Evolutionary conservation across 2,797 vertebrate genomes (phyloP).

Genomic region (Pseudochaenichthys georgianus): DNA sequence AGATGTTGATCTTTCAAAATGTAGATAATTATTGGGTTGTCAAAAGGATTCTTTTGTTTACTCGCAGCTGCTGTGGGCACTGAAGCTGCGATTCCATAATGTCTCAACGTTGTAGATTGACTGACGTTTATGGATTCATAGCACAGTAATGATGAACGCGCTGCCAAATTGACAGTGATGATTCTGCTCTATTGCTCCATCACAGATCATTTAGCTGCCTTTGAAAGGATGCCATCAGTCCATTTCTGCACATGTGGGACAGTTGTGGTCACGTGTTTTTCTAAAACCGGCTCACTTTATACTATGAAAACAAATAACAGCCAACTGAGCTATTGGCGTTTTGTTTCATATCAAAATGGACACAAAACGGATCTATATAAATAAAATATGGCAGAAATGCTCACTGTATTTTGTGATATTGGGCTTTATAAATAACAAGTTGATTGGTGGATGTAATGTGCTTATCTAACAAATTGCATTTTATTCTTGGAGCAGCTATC

Average conservation of each 20-base stretch:
- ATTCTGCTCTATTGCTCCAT: constrained; percentile 23
- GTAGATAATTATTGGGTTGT: constrained; percentile 26
- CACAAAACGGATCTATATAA: too few relatives aligned
- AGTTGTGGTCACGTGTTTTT: neutral
- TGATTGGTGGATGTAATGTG: too few relatives aligned
- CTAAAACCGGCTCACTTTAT: neutral
- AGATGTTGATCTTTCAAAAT: constrained; percentile 41
- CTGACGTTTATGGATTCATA: constrained; percentile 31
- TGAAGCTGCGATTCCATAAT: constrained; percentile 26
- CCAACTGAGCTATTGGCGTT: too few relatives aligned
- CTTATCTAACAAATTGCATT: neutral
- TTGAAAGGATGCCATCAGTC: constrained; percentile 1
- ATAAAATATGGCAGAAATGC: too few relatives aligned
- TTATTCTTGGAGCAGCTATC: neutral
- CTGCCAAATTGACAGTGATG: constrained; percentile 32
- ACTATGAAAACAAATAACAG: neutral
- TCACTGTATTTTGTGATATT: too few relatives aligned
- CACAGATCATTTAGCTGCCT: constrained; percentile 11
- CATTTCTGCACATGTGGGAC: neutral
- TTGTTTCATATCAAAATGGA: too few relatives aligned
- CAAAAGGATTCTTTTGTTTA: constrained; percentile 28
- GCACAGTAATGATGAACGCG: constrained; percentile 15
- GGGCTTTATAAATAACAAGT: too few relatives aligned
- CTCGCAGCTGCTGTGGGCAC: constrained; percentile 6
- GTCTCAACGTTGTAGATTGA: constrained; percentile 41